Evolutionary conservation across 2,797 vertebrate genomes (phyloP), one percentile per base, ranked within the genome.

Genomic region (Cetoscarus ocellatus): DNA sequence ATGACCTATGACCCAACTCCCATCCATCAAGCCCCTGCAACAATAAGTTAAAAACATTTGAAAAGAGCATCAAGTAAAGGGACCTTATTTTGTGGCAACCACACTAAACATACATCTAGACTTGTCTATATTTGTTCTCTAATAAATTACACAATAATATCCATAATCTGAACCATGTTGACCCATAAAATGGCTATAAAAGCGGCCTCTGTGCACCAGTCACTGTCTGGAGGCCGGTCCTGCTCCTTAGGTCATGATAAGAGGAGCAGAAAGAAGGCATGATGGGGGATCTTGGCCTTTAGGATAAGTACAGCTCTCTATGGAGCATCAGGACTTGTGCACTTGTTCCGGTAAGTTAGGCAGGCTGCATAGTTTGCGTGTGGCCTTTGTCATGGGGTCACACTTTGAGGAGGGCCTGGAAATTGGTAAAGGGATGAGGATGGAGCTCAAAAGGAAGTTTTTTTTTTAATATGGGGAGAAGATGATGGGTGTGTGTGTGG

Each of bases 401-500:
- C 92, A 89, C 88, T 84, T 27, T 61, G 85, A 82, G 86, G 73
- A 84, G 84, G 90, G 89, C 75, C 85, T 78, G 64, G 80, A 88
- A 77, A 74, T 77, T 36, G 67, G 79, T 75, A 67, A 82, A 86
- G 86, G 83, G 83, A 76, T 45, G 6, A 27, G 78, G 68, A 58
- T 45, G 67, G 74, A 81, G 75, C 67, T 88, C 59, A 77, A 62
- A 35, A 47, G 2, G 54, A 67, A 67, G 80, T 53, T 45, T 42
- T 72, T 84, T 87, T 70, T 84, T 91, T 96, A 99, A 88, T 98
- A 99, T 45, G 97, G 98, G 1, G 98, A 93, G 68, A 99, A 99
- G 85, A 99, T 94, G 43, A 99, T 95, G 78, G 98, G 96, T 10
- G 96, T 95, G 8, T 98, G 95, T 13, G 97, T 93, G 72, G 97